Evolutionary conservation across 2,888 invertebrate species (phyloP), one percentile per base, ranked within the genome.

Genomic region (Tachina lurida): DNA sequence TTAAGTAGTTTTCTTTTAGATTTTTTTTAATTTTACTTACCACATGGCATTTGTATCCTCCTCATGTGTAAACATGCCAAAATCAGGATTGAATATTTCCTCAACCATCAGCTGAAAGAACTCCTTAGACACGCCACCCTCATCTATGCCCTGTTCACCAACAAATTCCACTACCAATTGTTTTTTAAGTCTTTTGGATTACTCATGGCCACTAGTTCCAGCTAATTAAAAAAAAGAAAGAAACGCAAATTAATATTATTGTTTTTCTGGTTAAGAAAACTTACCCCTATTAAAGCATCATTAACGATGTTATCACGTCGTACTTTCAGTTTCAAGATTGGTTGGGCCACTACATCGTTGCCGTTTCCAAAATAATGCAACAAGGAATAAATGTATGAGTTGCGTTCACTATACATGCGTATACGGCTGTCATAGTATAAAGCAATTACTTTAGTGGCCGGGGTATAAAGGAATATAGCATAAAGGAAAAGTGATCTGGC

Each of bases 101-200:
- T 97, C 97, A 2, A 98, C 96, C 62, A 98, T 96, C 56, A 98
- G 94, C 91, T 98, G 98, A 92, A 98, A 98, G 94, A 98, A 98
- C 94, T 98, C 98, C 93, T 98, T 98, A 82, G 98, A 98, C 52
- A 98, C 97, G 8, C 98, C 98, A 5, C 98, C 98, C 92, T 98
- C 98, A 92, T 98, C 98, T 56, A 98, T 96, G 10, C 98, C 98
- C 92, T 98, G 98, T 91, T 98, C 98, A 0, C 97, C 98, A 88
- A 97, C 97, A 93, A 98, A 98, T 93, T 98, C 98, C 7, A 98
- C 98, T 58, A 98, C 98, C 75, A 98, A 93, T 92, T 98, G 98
- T 98, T 98, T 92, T 98, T 98, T 65, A 98, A 94, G 92, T 98
- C 98, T 84, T 96, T 95, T 0, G 98, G 97, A 91, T 97, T 97